Evolutionary conservation across 2,797 vertebrate species (phyloP).

Genomic region (Peromyscus eremicus): DNA sequence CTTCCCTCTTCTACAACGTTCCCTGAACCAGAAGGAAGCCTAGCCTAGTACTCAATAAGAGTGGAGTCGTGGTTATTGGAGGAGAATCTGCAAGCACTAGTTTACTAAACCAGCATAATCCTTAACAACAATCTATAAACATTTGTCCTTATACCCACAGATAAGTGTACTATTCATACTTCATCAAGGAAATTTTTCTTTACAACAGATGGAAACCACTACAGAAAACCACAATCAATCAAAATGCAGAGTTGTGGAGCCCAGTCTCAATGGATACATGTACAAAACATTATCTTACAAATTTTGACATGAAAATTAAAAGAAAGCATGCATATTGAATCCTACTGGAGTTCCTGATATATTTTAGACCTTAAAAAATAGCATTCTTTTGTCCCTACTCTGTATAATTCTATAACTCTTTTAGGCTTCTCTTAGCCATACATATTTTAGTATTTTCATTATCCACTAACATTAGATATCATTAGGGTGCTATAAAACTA

Average conservation of each 20-base stretch:
- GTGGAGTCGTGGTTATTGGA: neutral
- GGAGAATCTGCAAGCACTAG: neutral
- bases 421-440: neutral
- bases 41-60: neutral
- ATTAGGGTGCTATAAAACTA: neutral
- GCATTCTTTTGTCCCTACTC: neutral
- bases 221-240: neutral
- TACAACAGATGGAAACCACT: neutral
- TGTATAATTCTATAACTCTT: neutral
- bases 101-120: neutral
- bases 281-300: neutral
- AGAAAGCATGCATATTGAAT: neutral
- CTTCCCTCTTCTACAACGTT: neutral
- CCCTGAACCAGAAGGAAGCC: too few relatives aligned
- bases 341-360: neutral
- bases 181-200: neutral
- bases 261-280: neutral
- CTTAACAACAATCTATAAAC: neutral
- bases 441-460: neutral
- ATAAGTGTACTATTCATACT: neutral
- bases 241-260: neutral
- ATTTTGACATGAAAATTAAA: neutral
- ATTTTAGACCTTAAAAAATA: neutral
- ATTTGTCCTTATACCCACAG: neutral
- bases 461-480: neutral